Conservation (phyloP, 1,140 invertebrate genomes). For the Diorhabda elongata region DNA sequence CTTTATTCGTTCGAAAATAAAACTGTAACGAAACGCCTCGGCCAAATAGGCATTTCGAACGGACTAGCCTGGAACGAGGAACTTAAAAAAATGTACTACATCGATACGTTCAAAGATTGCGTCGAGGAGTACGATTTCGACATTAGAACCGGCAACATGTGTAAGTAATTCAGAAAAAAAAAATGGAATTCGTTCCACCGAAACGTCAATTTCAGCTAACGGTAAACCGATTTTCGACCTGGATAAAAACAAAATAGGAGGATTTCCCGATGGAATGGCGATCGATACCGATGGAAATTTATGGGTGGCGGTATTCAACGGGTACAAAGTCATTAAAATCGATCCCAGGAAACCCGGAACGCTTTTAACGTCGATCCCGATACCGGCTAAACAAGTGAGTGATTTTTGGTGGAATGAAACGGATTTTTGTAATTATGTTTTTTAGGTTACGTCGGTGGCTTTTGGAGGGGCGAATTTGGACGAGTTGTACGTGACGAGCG, state of each 20-base stretch:
- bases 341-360: slow-evolving; percentile 43
- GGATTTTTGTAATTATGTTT: background rate
- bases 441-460: slow-evolving; percentile 69
- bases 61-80: slow-evolving; percentile 72
- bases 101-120: slow-evolving; percentile 62
- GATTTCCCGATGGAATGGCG: slow-evolving; percentile 12
- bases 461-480: slow-evolving; percentile 75
- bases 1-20: slow-evolving; percentile 28
- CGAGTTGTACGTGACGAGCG: slow-evolving; percentile 73
- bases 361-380: slow-evolving; percentile 32
- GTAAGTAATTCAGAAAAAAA: slow-evolving; percentile 49
- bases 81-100: slow-evolving; percentile 68
- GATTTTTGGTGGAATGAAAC: background rate
- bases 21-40: slow-evolving; percentile 37
- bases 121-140: slow-evolving; percentile 74
- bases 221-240: slow-evolving; percentile 33
- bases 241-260: slow-evolving; percentile 23
- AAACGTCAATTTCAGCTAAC: slow-evolving; percentile 33
- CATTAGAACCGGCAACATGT: slow-evolving; percentile 58
- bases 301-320: slow-evolving; percentile 59
- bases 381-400: slow-evolving; percentile 4
- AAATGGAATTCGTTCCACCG: slow-evolving; percentile 11
- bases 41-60: slow-evolving; percentile 67
- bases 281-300: slow-evolving; percentile 62
- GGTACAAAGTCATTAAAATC: slow-evolving; percentile 40